Conservation (phyloP, 2,113 vertebrate species). For the Oxygymnocypris stewartii region DNA sequence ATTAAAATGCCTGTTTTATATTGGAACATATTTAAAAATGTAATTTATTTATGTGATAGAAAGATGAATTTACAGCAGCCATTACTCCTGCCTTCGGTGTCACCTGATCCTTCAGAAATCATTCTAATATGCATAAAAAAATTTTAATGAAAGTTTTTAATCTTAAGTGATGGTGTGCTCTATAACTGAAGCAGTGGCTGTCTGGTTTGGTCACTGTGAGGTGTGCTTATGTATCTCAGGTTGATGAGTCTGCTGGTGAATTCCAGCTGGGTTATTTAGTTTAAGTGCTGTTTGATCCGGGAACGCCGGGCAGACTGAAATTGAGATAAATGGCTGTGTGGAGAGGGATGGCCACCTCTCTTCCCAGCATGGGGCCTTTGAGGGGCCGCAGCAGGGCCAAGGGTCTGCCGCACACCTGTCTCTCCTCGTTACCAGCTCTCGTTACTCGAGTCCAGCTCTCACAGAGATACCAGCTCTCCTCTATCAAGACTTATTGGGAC, state of each 20-base stretch:
- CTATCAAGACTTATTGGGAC: conserved; percentile 46
- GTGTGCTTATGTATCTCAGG: conserved; percentile 36
- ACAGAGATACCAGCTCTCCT: conserved; percentile 40
- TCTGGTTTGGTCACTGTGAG: conserved; percentile 19
- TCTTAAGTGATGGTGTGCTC: not conserved
- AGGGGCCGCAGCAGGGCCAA: conserved; percentile 40
- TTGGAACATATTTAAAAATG: not conserved
- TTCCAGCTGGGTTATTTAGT: conserved; percentile 59
- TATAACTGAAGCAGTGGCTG: conserved; percentile 21
- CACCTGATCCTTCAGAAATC: not conserved
- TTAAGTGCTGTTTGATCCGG: conserved; percentile 60
- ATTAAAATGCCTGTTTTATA: not conserved
- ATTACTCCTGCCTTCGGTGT: not conserved
- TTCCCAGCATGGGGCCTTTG: conserved; percentile 43
- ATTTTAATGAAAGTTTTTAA: not conserved
- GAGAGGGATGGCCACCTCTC: conserved; percentile 50
- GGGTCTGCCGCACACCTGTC: conserved; percentile 56
- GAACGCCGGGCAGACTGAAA: conserved; percentile 50
- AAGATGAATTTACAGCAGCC: not conserved
- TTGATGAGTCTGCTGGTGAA: conserved; percentile 49
- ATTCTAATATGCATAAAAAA: not conserved
- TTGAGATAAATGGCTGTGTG: conserved; percentile 61
- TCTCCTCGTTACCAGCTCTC: conserved; percentile 57
- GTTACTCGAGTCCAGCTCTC: conserved; percentile 30
- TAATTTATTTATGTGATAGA: not conserved